Conservation (phyloP, 2,113 vertebrate species). For the Sinocyclocheilus grahami region DNA sequence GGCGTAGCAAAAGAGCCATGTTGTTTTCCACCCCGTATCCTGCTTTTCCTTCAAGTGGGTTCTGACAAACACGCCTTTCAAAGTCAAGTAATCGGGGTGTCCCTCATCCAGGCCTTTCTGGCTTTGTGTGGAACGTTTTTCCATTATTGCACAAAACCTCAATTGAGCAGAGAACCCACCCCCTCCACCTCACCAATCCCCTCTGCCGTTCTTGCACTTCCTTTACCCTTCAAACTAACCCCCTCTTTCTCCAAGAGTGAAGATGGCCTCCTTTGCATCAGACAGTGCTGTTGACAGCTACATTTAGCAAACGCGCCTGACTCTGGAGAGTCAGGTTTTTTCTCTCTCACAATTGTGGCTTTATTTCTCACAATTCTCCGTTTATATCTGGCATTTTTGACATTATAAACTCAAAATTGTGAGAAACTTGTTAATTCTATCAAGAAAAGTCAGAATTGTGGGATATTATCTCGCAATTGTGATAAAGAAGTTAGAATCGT, state of each 20-base stretch:
- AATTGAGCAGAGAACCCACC: slow-evolving; percentile 74
- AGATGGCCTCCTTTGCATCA: neutral
- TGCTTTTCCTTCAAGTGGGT: neutral
- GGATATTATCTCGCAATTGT: no score
- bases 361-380: neutral
- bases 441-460: no score
- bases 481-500: no score
- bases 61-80: slow-evolving; percentile 46
- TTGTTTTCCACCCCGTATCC: neutral
- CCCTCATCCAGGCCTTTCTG: slow-evolving; percentile 46
- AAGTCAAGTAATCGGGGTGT: slow-evolving; percentile 13
- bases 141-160: slow-evolving; percentile 78
- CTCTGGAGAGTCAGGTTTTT: no score
- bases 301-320: neutral
- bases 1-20: neutral
- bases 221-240: neutral
- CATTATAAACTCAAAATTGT: no score
- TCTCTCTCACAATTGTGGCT: no score
- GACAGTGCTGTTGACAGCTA: neutral
- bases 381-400: no score
- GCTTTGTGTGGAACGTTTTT: slow-evolving; percentile 71
- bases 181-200: neutral
- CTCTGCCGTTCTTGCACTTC: slow-evolving; percentile 53
- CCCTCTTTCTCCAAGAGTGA: neutral
- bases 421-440: no score